Percentiles rank a stretch among this genome's conserved stretches.
Evolutionary conservation across 1,140 invertebrate species (phyloP).

Genomic region (Temnothorax longispinosus): DNA sequence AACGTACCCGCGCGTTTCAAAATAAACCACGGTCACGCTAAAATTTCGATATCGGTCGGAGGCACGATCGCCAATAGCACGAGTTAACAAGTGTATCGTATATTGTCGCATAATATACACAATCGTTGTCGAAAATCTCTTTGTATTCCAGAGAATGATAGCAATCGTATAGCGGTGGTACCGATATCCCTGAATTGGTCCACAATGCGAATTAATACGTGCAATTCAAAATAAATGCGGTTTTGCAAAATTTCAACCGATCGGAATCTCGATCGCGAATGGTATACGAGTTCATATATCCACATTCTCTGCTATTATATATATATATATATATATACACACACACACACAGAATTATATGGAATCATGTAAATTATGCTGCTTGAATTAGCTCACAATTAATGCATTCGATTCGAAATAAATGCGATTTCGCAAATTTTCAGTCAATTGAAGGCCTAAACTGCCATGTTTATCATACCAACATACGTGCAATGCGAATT

Average conservation of each 20-base stretch:
- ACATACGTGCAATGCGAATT: neutral
- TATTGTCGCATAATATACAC: neutral
- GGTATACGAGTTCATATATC: neutral
- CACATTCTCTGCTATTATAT: neutral
- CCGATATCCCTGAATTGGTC: neutral
- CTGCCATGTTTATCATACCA: neutral
- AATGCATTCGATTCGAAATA: neutral
- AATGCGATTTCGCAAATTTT: conserved; percentile 33
- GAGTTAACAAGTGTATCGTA: conserved; percentile 18
- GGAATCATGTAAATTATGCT: neutral
- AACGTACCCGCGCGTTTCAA: conserved; percentile 16
- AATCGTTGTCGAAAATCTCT: neutral
- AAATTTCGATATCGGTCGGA: conserved; percentile 30
- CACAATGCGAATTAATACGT: neutral
- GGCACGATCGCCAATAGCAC: neutral
- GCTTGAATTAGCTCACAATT: conserved; percentile 5
- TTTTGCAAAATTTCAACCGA: conserved; percentile 1
- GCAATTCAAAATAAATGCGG: conserved; percentile 13
- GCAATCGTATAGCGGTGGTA: neutral
- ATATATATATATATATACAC: neutral
- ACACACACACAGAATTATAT: conserved; percentile 10
- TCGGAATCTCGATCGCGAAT: neutral
- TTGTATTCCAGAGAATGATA: neutral
- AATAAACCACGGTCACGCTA: conserved; percentile 34
- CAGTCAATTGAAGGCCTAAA: neutral